Evolutionary conservation across 2,888 invertebrate species (phyloP).

Genomic region (Ectemnius cavifrons): DNA sequence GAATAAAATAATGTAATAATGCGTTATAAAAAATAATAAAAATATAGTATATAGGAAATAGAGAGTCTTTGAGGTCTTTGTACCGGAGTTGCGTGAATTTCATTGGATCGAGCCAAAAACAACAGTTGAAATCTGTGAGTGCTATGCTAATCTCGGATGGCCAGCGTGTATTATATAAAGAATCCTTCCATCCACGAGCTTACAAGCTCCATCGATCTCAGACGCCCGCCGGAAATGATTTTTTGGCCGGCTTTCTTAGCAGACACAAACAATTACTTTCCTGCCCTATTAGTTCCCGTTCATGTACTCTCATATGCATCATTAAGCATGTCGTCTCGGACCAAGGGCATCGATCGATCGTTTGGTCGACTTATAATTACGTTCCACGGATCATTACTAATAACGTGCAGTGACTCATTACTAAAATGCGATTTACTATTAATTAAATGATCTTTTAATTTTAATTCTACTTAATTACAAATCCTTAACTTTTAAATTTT

Average conservation of each 20-base stretch:
- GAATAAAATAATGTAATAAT: too few species aligned
- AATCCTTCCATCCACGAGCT: constrained; percentile 63
- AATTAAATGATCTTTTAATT: too few species aligned
- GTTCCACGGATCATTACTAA: too few species aligned
- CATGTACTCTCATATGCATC: constrained; percentile 9
- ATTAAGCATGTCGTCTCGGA: background rate
- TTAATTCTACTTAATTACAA: too few species aligned
- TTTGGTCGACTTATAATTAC: background rate
- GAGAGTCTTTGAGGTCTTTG: constrained; percentile 53
- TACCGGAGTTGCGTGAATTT: constrained; percentile 57
- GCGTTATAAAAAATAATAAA: too few species aligned
- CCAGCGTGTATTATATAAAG: constrained; percentile 69
- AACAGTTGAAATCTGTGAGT: constrained; percentile 32
- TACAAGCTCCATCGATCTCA: constrained; percentile 32
- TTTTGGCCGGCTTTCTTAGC: constrained; percentile 6
- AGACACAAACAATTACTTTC: constrained; percentile 12
- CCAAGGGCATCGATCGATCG: background rate
- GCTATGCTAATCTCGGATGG: constrained; percentile 67
- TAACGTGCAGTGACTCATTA: too few species aligned
- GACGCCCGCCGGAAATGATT: constrained; percentile 20
- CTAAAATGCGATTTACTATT: too few species aligned
- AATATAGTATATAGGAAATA: too few species aligned
- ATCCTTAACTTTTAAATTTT: too few species aligned
- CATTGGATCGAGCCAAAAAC: constrained; percentile 44
- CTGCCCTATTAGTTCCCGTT: constrained; percentile 17